A percentile compares a stretch with the other conserved stretches of the same genome.
Evolutionary conservation across 2,797 vertebrate genomes (phyloP).

Genomic region (Lithobates sylvaticus): DNA sequence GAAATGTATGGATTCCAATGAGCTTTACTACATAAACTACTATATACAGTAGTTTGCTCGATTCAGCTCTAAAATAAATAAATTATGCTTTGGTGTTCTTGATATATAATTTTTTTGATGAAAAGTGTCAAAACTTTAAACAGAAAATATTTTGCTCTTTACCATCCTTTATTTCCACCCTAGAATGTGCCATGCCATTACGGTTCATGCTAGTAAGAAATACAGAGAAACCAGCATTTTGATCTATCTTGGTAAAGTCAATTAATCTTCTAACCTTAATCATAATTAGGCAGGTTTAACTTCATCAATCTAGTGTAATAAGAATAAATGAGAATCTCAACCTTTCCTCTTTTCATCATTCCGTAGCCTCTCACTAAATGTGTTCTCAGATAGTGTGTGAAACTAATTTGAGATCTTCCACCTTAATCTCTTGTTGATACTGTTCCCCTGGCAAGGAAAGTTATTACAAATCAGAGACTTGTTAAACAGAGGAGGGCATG

Average conservation of each 20-base stretch:
- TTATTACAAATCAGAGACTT: conserved; percentile 62
- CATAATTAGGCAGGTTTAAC: conserved; percentile 62
- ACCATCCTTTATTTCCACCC: neutral
- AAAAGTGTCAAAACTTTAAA: neutral
- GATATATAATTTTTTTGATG: too few relatives aligned
- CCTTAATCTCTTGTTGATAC: conserved; percentile 63
- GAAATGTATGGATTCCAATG: too few relatives aligned
- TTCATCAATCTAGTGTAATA: conserved; percentile 61
- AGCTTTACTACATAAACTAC: too few relatives aligned
- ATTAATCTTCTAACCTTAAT: conserved; percentile 62
- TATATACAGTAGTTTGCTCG: too few relatives aligned
- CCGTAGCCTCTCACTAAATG: conserved; percentile 59
- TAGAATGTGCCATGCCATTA: conserved; percentile 19
- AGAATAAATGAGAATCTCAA: conserved; percentile 62
- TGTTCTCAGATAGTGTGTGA: conserved; percentile 60
- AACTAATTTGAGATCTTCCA: conserved; percentile 63
- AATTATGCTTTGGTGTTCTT: too few relatives aligned
- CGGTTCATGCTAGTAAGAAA: conserved; percentile 5
- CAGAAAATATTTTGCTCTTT: conserved; percentile 26
- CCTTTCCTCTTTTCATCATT: conserved; percentile 62
- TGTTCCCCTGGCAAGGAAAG: conserved; percentile 61
- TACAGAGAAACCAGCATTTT: conserved; percentile 47
- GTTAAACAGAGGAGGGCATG: conserved; percentile 57
- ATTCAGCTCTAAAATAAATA: too few relatives aligned
- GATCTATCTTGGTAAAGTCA: conserved; percentile 62